Percentiles rank a stretch among this genome's conserved stretches.
These are phyloP conservation scores for Melieria crassipennis DNA, from an alignment of 2,888 invertebrate genomes.

Conservation along the genomic window DNA sequence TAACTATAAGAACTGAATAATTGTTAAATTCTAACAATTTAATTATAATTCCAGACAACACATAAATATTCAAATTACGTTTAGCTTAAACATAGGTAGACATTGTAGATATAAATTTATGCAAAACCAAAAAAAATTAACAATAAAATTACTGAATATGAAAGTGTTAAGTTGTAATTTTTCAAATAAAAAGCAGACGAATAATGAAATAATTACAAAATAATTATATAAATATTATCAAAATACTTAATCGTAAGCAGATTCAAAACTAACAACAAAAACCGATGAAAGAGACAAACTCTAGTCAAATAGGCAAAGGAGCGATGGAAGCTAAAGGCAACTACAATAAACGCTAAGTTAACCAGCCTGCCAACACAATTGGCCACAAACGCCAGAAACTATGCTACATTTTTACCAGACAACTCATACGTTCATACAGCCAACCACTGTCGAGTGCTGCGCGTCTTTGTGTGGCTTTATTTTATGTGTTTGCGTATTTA, in stretches of 20 bases:
- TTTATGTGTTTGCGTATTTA: no score
- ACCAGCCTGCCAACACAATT: background rate
- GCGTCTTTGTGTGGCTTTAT: no score
- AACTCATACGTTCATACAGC: no score
- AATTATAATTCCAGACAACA: constrained; percentile 2
- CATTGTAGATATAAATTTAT: constrained; percentile 25
- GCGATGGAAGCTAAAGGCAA: background rate
- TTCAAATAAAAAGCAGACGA: constrained; percentile 1
- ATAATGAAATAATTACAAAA: background rate
- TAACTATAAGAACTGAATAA: constrained; percentile 27
- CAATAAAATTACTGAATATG: background rate
- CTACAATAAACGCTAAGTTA: background rate
- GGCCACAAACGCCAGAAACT: constrained; percentile 1
- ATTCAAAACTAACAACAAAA: no score
- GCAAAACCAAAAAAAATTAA: background rate
- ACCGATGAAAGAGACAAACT: no score
- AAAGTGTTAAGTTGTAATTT: background rate
- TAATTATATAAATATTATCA: background rate
- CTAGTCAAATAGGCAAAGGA: no score
- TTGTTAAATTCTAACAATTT: constrained; percentile 15
- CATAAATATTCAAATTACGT: constrained; percentile 6
- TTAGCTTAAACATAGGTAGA: constrained; percentile 26
- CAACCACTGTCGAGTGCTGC: no score
- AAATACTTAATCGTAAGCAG: no score
- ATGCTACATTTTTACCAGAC: background rate